Conservation (phyloP, 2,113 vertebrate genomes). For the Seriola quinqueradiata region DNA sequence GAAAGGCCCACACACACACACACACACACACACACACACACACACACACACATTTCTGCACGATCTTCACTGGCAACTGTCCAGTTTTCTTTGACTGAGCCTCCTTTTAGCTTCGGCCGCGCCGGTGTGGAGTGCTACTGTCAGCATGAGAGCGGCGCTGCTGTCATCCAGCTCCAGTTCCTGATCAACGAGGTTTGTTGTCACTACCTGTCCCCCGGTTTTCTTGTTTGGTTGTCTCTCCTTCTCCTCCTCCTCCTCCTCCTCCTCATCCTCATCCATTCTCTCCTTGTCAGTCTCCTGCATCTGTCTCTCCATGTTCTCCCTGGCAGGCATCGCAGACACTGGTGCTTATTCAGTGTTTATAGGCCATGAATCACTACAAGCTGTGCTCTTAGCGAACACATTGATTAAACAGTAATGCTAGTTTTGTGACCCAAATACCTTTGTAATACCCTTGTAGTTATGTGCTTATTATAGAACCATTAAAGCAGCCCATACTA, state of each 20-base stretch:
- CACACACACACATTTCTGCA: not conserved
- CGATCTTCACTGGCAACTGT: not conserved
- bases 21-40: too few relatives aligned
- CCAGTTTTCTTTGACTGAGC: constrained; percentile 86
- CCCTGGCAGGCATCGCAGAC: not conserved
- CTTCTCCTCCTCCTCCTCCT: constrained; percentile 4
- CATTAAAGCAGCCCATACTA: not conserved
- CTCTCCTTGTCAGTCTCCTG: constrained; percentile 13
- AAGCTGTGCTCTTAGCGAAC: constrained; percentile 7
- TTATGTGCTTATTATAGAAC: constrained; percentile 2
- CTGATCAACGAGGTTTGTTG: constrained; percentile 95
- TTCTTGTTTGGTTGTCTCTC: constrained; percentile 29
- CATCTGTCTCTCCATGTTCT: not conserved
- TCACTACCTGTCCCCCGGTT: constrained; percentile 6
- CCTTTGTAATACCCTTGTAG: not conserved
- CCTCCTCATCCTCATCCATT: not conserved
- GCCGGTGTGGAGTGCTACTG: constrained; percentile 98
- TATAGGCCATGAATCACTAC: not conserved
- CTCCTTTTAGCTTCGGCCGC: constrained; percentile 90
- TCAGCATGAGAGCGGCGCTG: constrained; percentile 95
- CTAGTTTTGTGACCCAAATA: not conserved
- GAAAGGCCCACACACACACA: too few relatives aligned
- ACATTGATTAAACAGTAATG: constrained; percentile 19
- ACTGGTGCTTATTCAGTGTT: not conserved
- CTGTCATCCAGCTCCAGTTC: constrained; percentile 98